These are phyloP conservation scores for Leptodactylus fallax DNA, from an alignment of 2,797 vertebrate species.

Conservation along the genomic window DNA sequence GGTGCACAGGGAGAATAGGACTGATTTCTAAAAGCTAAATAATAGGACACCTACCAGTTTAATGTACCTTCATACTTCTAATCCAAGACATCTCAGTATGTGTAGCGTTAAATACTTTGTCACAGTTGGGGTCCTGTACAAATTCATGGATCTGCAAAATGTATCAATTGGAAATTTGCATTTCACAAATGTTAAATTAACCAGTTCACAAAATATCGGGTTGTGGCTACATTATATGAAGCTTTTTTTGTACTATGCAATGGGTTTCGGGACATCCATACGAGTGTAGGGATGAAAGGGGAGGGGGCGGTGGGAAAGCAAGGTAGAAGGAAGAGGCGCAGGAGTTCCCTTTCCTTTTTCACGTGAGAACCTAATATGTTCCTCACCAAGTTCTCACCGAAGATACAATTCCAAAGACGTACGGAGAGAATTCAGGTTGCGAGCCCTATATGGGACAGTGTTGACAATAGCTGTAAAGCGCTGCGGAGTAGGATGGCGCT, in stretches of 20 bases:
- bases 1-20: constrained; percentile 65
- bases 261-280: constrained; percentile 54
- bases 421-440: too few species aligned
- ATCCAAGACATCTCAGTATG: constrained; percentile 71
- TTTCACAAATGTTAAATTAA: constrained; percentile 60
- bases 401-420: too few species aligned
- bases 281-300: constrained; percentile 48
- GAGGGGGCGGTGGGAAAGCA: neutral
- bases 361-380: neutral
- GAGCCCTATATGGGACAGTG: too few species aligned
- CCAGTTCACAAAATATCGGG: constrained; percentile 77
- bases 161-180: constrained; percentile 69
- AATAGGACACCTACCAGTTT: constrained; percentile 70
- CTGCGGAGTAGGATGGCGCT: too few species aligned
- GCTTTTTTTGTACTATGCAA: constrained; percentile 42
- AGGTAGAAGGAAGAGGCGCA: neutral
- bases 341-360: neutral
- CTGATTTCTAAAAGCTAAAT: constrained; percentile 71
- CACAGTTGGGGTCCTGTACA: constrained; percentile 76
- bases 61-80: constrained; percentile 73
- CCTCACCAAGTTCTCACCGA: neutral
- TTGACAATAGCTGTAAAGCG: too few species aligned
- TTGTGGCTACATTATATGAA: constrained; percentile 35
- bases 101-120: constrained; percentile 67
- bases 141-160: constrained; percentile 81